A percentile compares a stretch with the other conserved stretches of the same genome.
These are phyloP conservation scores for Monochamus alternatus DNA, from an alignment of 2,888 invertebrate genomes.

Conservation along the genomic window DNA sequence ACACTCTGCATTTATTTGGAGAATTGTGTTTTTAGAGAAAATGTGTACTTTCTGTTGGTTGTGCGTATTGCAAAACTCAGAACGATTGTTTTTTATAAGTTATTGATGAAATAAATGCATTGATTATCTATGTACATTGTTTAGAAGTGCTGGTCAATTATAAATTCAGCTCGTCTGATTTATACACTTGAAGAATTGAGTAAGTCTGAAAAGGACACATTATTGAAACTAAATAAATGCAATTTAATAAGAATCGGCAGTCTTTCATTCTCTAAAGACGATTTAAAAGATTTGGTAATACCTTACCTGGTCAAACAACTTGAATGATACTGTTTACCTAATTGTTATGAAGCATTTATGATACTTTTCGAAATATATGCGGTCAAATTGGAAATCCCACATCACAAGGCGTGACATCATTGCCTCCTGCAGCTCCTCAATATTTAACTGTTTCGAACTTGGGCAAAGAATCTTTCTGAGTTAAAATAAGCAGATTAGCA, in stretches of 20 bases:
- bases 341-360: too few relatives aligned
- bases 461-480: too few relatives aligned
- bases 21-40: conserved; percentile 48
- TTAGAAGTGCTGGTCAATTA: conserved; percentile 48
- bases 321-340: too few relatives aligned
- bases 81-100: conserved; percentile 47
- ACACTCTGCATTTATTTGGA: conserved; percentile 60
- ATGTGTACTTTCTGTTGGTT: conserved; percentile 46
- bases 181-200: conserved; percentile 34
- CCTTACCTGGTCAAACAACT: neutral
- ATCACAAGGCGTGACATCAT: too few relatives aligned
- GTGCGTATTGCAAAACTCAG: conserved; percentile 44
- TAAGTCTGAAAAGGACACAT: conserved; percentile 32
- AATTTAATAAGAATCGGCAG: conserved; percentile 28
- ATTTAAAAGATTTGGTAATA: neutral
- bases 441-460: too few relatives aligned
- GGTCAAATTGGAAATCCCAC: too few relatives aligned
- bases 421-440: too few relatives aligned
- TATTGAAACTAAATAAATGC: conserved; percentile 21
- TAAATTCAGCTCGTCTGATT: conserved; percentile 39
- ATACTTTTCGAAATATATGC: too few relatives aligned
- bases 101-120: conserved; percentile 58
- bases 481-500: too few relatives aligned
- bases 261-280: neutral
- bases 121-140: conserved; percentile 54